Evolutionary conservation across 2,113 vertebrate species (phyloP).

Genomic region (Myiozetetes cayanensis): DNA sequence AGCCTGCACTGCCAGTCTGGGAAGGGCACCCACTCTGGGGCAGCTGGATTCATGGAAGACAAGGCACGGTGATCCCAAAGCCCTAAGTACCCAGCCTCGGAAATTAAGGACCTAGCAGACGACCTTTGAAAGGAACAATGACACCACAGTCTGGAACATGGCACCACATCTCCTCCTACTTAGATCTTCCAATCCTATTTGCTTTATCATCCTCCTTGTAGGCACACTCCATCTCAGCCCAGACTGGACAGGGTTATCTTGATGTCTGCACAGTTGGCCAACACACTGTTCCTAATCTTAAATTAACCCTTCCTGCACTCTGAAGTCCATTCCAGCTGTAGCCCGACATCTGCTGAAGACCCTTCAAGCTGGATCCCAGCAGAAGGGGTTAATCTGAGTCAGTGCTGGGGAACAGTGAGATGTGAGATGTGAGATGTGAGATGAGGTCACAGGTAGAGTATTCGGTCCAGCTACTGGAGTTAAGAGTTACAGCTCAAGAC

Average conservation of each 20-base stretch:
- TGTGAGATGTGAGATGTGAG: too few species aligned
- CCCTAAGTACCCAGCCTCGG: fast-evolving
- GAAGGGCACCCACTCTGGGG: fast-evolving
- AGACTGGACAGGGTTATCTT: background rate
- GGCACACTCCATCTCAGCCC: background rate
- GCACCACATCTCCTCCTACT: background rate
- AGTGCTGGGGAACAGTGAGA: background rate
- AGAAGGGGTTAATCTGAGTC: background rate
- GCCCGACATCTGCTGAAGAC: background rate
- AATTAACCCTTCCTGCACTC: background rate
- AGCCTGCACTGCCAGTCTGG: background rate
- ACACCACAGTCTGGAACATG: background rate
- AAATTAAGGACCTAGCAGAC: background rate
- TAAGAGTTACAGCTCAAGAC: background rate
- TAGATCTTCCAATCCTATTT: background rate
- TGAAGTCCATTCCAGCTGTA: background rate
- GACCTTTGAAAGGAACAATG: background rate
- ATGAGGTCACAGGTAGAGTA: background rate
- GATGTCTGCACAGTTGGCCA: background rate
- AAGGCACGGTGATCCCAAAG: background rate
- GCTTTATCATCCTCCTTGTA: background rate
- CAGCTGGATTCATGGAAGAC: background rate
- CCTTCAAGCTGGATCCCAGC: background rate
- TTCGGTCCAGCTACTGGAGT: fast-evolving
- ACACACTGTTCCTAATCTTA: background rate